Evolutionary conservation across 2,113 vertebrate genomes (phyloP), one percentile per base, ranked within the genome.

Genomic region (Corapipo altera): DNA sequence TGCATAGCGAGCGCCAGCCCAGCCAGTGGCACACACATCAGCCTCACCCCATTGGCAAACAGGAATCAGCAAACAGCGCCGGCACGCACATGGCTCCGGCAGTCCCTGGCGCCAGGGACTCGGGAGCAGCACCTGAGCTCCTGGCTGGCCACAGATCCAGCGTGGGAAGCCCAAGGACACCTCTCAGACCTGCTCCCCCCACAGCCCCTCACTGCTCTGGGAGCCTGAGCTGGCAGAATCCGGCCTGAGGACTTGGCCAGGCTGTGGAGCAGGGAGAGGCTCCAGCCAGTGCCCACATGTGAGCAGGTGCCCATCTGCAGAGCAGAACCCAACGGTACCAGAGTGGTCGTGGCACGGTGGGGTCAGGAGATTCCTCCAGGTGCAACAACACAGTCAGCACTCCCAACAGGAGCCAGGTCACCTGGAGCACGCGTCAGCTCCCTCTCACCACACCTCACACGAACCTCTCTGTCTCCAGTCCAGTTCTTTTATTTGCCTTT

Each of bases 41-140:
- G 75, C 94, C 96, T 90, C 96, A 23, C 97, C 97, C 97, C 73
- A 4, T 97, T n/a, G 9, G 95, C 96, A 98, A 98, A 98, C 97
- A 98, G 86, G 95, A 96, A 74, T 85, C 77, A 11, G 94, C 85
- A 90, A 92, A 80, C 69, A 96, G 88, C 93, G 32, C 54, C 1
- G 8, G 89, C 32, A 74, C 51, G 22, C 66, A 21, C 26, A 52
- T 0, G 21, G 46, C 66, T 49, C 3, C 5, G 12, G 55, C 64
- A 70, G 30, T 15, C 26, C 71, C 71, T 6, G 13, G 8, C 8
- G 3, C 46, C 61, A 44, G 44, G 12, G 27, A 30, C 37, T 39
- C 37, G 23, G 70, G 62, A 62, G 71, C 62, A 69, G 71, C 0
- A 0, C 54, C 79, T 27, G 48, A 64, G 55, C 48, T 32, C 30